Evolutionary conservation across 2,113 vertebrate genomes (phyloP), one percentile per base, ranked within the genome.

Genomic region (Urocitellus parryii): DNA sequence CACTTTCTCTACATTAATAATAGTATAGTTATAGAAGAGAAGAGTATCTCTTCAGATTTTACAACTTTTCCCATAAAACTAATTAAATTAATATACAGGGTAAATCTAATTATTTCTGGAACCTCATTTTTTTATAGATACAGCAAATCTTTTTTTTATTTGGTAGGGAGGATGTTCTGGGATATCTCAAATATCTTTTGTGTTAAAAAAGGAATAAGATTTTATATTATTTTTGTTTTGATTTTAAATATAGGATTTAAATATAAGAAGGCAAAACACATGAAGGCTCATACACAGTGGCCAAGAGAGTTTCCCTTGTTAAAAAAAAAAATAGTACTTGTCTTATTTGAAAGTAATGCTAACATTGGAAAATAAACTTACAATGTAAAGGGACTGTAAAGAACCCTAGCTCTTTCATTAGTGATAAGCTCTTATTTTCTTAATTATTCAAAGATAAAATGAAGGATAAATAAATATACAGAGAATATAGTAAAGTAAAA

Each of bases 161-260:
- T 90, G 7, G 6, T 77, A n/a, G 16, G 73, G 1, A 13, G 39
- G 82, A 2, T 4, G 37, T n/a, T 87, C 24, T 74, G 39, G 51
- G 48, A 90, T 58, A 84, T 84, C 8, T 79, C 42, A 88, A 84
- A 58, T 12, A 72, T 48, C 87, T 22, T 67, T 94, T 84, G 70
- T 25, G 29, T 74, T 9, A 5, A 89, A 58, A 73, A 94, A 74
- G 14, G 8, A 25, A 65, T 61, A 2, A 65, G 2, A 51, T 82
- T 85, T 86, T 20, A 45, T 81, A 82, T 79, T 42, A 48, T 94
- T 80, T 90, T 93, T 79, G 4, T 80, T 90, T 93, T 79, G 4
- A 83, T 76, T 91, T 93, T 78, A 32, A 11, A 84, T 39, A 53
- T 82, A 90, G 1, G 2, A 56, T 74, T 97, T 16, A 92, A 16